Conservation (phyloP, 37 sponge, comb jelly and placozoan species). For the Theonella swinhoei region DNA sequence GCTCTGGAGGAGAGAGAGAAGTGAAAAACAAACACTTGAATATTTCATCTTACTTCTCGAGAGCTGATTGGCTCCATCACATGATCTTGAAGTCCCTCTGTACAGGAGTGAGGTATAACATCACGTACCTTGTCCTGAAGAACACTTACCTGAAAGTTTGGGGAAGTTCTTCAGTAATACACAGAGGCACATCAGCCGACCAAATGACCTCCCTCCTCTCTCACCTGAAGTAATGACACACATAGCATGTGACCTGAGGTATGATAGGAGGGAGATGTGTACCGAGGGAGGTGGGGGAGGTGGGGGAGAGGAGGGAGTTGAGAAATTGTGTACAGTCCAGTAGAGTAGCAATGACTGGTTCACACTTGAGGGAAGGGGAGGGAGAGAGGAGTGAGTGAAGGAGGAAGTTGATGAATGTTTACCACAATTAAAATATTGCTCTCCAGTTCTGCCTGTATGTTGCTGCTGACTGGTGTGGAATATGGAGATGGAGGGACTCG, state of each 20-base stretch:
- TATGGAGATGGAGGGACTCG: neutral
- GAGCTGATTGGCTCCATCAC: neutral
- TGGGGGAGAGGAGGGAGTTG: neutral
- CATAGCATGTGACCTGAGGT: no score
- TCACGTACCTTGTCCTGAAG: no score
- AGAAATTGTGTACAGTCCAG: neutral
- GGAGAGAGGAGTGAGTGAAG: constrained; percentile 10
- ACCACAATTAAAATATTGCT: constrained; percentile 27
- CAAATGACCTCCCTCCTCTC: neutral
- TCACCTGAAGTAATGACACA: no score
- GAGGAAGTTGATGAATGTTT: neutral
- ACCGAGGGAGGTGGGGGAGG: no score
- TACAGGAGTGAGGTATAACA: no score
- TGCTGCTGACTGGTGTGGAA: neutral
- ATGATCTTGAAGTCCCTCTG: neutral
- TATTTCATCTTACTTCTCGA: neutral
- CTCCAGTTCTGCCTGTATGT: neutral
- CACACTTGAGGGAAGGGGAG: constrained; percentile 2
- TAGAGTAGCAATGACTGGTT: constrained; percentile 45
- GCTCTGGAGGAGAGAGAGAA: neutral
- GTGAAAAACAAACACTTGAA: neutral
- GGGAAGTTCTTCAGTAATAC: constrained; percentile 32
- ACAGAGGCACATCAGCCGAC: constrained; percentile 19
- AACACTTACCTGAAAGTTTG: constrained; percentile 30
- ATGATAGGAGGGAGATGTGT: neutral